Evolutionary conservation across 2,113 vertebrate genomes (phyloP).

Genomic region (Oriolus oriolus): DNA sequence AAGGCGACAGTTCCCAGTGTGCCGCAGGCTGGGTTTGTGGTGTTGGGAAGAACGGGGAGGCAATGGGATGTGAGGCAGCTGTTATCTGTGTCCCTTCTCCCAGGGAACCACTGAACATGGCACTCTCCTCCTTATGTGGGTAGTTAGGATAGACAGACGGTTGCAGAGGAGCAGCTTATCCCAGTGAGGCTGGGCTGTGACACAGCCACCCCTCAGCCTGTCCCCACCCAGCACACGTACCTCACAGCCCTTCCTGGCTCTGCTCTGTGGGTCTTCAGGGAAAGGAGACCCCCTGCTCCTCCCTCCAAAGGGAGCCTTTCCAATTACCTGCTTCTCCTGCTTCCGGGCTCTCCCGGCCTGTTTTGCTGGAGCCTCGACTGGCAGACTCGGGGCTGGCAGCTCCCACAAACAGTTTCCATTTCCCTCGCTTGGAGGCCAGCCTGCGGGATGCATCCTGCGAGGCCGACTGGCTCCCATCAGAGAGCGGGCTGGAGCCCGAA

Average conservation of each 20-base stretch:
- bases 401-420: slow-evolving; percentile 90
- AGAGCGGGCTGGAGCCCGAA: slow-evolving; percentile 90
- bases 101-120: accelerated
- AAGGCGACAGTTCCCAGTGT: accelerated
- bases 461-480: slow-evolving; percentile 81
- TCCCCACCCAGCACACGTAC: not conserved
- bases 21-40: accelerated
- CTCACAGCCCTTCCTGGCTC: not conserved
- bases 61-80: accelerated
- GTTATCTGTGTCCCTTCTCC: not conserved
- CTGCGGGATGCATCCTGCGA: slow-evolving; percentile 78
- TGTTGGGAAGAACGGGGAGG: accelerated
- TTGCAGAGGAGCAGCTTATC: not conserved
- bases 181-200: not conserved
- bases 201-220: not conserved
- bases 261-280: not conserved
- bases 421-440: slow-evolving; percentile 74
- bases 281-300: not conserved
- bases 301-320: not conserved
- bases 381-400: slow-evolving; percentile 86
- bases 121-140: too few relatives aligned
- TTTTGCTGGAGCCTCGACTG: slow-evolving; percentile 82
- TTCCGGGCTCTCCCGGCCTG: slow-evolving; percentile 74
- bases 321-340: slow-evolving; percentile 75
- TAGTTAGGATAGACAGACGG: accelerated